Evolutionary conservation across 53 echinoderm and acorn worm species (phyloP).

Genomic region (Holothuria scabra): DNA sequence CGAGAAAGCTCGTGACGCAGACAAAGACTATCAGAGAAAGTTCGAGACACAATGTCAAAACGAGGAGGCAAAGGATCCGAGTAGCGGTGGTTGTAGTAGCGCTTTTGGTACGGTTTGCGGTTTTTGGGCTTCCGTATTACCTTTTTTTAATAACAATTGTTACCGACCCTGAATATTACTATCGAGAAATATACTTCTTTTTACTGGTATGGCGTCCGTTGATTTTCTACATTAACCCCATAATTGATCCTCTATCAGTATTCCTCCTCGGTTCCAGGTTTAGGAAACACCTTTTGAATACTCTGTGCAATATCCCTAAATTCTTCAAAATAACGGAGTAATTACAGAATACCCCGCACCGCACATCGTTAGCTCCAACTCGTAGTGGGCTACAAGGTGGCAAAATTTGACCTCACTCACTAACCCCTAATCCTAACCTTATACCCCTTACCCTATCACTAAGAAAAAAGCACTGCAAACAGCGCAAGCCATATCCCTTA

Average conservation of each 20-base stretch:
- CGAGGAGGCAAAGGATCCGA: neutral
- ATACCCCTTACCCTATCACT: too few relatives aligned
- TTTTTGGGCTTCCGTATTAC: neutral
- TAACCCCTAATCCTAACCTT: too few relatives aligned
- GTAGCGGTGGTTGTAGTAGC: neutral
- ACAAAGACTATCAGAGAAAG: neutral
- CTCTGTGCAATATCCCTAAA: too few relatives aligned
- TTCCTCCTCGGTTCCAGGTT: constrained; percentile 27
- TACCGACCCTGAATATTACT: too few relatives aligned
- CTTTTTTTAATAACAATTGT: neutral
- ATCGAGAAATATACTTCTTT: neutral
- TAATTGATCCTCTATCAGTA: constrained; percentile 1
- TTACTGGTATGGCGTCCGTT: neutral
- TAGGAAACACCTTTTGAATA: neutral
- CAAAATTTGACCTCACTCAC: too few relatives aligned
- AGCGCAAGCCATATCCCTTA: too few relatives aligned
- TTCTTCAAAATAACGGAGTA: too few relatives aligned
- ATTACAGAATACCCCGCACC: too few relatives aligned
- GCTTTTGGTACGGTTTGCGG: constrained; percentile 6
- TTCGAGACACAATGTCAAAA: neutral
- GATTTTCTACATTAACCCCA: neutral
- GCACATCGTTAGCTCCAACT: too few relatives aligned
- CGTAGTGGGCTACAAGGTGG: too few relatives aligned
- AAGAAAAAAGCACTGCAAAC: too few relatives aligned
- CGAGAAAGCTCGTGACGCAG: neutral